A percentile compares a stretch with the other conserved stretches of the same genome.
Evolutionary conservation across 2,888 invertebrate species (phyloP).

Genomic region (Aporophyla nigra): DNA sequence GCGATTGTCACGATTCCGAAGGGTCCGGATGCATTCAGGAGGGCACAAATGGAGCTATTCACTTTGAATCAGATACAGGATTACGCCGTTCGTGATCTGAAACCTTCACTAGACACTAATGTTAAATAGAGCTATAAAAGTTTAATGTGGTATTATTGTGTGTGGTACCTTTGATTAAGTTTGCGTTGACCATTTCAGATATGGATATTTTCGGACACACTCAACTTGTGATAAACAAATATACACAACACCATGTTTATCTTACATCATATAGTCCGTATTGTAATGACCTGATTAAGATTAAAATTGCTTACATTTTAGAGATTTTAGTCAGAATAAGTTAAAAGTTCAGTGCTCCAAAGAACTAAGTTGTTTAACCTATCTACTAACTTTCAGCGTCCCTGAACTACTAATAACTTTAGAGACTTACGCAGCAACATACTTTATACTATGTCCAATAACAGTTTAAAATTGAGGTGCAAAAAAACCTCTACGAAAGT

Average conservation of each 20-base stretch:
- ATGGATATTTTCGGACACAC: conserved; percentile 21
- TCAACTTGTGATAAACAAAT: conserved; percentile 10
- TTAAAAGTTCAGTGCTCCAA: conserved; percentile 24
- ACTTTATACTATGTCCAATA: background rate
- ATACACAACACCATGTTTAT: background rate
- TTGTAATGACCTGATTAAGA: conserved; percentile 12
- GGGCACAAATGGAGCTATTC: conserved; percentile 81
- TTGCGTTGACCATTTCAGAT: conserved; percentile 45
- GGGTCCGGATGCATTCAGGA: conserved; percentile 85
- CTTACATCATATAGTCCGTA: background rate
- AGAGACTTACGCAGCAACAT: conserved; percentile 4
- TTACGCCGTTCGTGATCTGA: conserved; percentile 82
- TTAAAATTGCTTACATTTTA: background rate
- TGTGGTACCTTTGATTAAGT: conserved; percentile 58
- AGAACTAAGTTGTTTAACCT: conserved; percentile 28
- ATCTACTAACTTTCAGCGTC: conserved; percentile 21
- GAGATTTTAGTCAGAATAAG: conserved; percentile 4
- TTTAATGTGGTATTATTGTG: too few species aligned
- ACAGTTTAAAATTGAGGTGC: background rate
- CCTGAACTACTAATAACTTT: conserved; percentile 30
- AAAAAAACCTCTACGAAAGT: background rate
- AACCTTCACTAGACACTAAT: conserved; percentile 73
- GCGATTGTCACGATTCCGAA: conserved; percentile 76
- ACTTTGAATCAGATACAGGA: conserved; percentile 83
- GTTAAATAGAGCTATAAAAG: conserved; percentile 69